Evolutionary conservation across 2,888 invertebrate genomes (phyloP), one percentile per base, ranked within the genome.

Genomic region (Pachymerium ferrugineum): DNA sequence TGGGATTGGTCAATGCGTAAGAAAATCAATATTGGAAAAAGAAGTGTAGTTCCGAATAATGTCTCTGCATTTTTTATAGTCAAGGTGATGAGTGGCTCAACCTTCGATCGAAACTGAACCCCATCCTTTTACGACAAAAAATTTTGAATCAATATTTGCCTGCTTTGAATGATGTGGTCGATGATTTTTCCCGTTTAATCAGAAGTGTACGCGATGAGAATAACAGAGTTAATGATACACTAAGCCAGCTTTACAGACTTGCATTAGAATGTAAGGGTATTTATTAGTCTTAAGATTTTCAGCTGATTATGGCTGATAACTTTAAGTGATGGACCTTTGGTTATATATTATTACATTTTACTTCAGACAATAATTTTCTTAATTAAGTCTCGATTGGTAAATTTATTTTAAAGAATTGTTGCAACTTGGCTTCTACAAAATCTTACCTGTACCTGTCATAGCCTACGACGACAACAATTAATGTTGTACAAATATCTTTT

Each of bases 31-130:
- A 28, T 1, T 14, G 12, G 25, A 62, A 62, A 62, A 62, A 62
- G 16, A 22, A 16, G 54, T 54, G 10, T 5, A 19, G 14, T 6
- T n/a, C 22, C 22, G 22, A 10, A 54, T 19, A 16, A 54, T n/a
- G n/a, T 67, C 19, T 16, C 28, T 10, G 25, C 10, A 3, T 30
- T 68, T 8, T n/a, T 30, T 42, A 1, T 31, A 74, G 74, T 19
- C 73, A 74, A 31, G 79, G 79, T 0, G 77, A 79, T 8, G 78
- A 80, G 69, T 80, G 80, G 80, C 69, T 74, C n/a, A 31, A 70
- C 16, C 74, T 78, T 68, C 73, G 79, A 16, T 72, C 62, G 25
- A 73, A 74, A 5, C 69, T 80, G 14, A 76, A 76, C 6, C 77
- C 79, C 0, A 74, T 77, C 10, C 73, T 80, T 1, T 38, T 77